Conservation (phyloP, 2,113 vertebrate genomes). For the Condylura cristata region DNA sequence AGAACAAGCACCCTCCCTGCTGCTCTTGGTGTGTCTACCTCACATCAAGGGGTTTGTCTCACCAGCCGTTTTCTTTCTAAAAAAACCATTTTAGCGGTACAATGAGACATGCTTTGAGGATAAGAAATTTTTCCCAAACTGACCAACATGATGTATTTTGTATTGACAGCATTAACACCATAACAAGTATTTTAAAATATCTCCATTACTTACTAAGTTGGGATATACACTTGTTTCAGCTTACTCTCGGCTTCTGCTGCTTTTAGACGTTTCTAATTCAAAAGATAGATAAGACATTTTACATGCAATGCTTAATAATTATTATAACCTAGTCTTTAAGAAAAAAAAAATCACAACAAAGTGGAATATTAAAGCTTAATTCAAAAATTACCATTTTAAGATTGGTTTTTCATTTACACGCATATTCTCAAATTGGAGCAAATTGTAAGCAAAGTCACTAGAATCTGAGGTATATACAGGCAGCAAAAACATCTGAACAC, state of each 20-base stretch:
- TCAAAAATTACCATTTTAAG: slow-evolving; percentile 6
- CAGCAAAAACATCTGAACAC: neutral
- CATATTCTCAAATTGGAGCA: neutral
- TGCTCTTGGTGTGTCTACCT: neutral
- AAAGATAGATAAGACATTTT: slow-evolving; percentile 79
- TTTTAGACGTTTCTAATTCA: slow-evolving; percentile 95
- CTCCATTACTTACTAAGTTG: slow-evolving; percentile 96
- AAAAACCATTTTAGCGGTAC: neutral
- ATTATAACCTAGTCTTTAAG: neutral
- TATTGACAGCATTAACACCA: slow-evolving; percentile 10
- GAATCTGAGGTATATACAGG: slow-evolving; percentile 2
- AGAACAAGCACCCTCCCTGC: neutral
- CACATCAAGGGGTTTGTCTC: neutral
- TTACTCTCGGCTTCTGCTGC: slow-evolving; percentile 98
- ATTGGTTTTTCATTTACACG: neutral
- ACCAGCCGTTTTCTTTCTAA: neutral
- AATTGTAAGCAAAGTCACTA: neutral
- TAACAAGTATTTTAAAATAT: slow-evolving; percentile 6
- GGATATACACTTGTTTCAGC: slow-evolving; percentile 99
- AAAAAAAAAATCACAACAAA: slow-evolving; percentile 40
- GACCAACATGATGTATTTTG: slow-evolving; percentile 33
- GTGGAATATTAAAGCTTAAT: slow-evolving; percentile 52
- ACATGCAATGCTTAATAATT: slow-evolving; percentile 45
- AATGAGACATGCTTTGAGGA: neutral
- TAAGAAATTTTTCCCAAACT: slow-evolving; percentile 10